Conservation (phyloP, 2,888 invertebrate genomes). For the Caenorhabditis doughertyi region DNA sequence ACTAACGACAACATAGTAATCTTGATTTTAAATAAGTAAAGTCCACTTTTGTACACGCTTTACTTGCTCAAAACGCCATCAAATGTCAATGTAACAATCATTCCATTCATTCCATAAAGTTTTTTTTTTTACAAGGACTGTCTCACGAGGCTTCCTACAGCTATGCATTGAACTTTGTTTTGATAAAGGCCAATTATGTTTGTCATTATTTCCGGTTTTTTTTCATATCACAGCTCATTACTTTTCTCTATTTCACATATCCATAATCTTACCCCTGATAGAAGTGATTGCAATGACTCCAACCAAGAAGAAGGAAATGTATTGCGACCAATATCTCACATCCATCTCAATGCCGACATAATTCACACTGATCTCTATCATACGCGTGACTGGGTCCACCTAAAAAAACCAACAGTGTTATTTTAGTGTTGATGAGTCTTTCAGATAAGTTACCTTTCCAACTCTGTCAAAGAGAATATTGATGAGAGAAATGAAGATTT, state of each 20-base stretch:
- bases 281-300: slow-evolving; percentile 99
- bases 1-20: too few species aligned
- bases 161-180: too few species aligned
- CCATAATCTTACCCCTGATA: slow-evolving; percentile 87
- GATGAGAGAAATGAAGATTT: slow-evolving; percentile 90
- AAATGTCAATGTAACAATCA: too few species aligned
- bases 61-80: too few species aligned
- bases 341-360: slow-evolving; percentile 97
- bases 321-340: slow-evolving; percentile 99
- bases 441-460: slow-evolving; percentile 87
- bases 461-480: slow-evolving; percentile 99
- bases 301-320: slow-evolving; percentile 96
- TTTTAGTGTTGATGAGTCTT: background rate
- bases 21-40: too few species aligned
- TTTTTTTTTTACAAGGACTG: too few species aligned
- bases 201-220: too few species aligned
- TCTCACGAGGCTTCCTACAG: too few species aligned
- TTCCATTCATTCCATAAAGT: too few species aligned
- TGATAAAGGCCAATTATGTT: too few species aligned
- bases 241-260: background rate
- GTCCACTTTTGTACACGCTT: too few species aligned
- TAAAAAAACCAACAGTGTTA: slow-evolving; percentile 6
- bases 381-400: slow-evolving; percentile 95
- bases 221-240: too few species aligned
- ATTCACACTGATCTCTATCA: slow-evolving; percentile 95